Base-by-base conservation (phyloP, 2,888 invertebrate genomes). In the Bugula neritina region DNA sequence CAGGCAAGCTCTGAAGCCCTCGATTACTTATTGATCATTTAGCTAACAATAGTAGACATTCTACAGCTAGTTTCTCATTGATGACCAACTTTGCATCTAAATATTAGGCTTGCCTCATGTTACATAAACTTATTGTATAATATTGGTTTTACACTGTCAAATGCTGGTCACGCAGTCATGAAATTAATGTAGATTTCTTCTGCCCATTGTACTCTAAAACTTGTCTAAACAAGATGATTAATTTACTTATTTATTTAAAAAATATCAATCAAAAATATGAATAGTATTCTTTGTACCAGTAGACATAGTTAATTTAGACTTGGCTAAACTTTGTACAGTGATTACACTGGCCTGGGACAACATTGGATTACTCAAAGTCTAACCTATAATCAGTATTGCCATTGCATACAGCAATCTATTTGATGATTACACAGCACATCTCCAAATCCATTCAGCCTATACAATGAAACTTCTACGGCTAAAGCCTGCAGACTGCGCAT, bases 401-500 rank as follows among this genome's bases (percentile, higher is more conserved):
- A 43, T 43, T 17, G 17, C 17, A 17, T 43, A 43, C 17, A 43
- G 17, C 43, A 43, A 43, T 5, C 43, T 17, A 43, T 43, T 43
- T 43, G 5, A 17, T 43, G 43, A 43, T 43, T 43, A 43, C 43
- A 43, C 43, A 43, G 43, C 43, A 5, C 43, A 5, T 63, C 10
- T 13, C 27, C 31, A 13, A 63, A 29, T 31, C 31, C 63, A 63
- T 27, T 63, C 21, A 25, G 13, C 31, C 13, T 10, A 17, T 63
- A 63, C 63, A 63, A 63, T 63, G 31, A 63, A 31, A 31, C 57
- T 5, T 63, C 34, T 27, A 63, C 31, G 63, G 17, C 27, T 13
- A 63, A 31, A 27, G 63, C 63, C 63, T 63, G 25, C 63, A 63
- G 63, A 25, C 63, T 63, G 3, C 5, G 27, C 31, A 63, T 63